Evolutionary conservation across 1,140 invertebrate species (phyloP), one percentile per base, ranked within the genome.

Genomic region (Drosophila tropicalis): DNA sequence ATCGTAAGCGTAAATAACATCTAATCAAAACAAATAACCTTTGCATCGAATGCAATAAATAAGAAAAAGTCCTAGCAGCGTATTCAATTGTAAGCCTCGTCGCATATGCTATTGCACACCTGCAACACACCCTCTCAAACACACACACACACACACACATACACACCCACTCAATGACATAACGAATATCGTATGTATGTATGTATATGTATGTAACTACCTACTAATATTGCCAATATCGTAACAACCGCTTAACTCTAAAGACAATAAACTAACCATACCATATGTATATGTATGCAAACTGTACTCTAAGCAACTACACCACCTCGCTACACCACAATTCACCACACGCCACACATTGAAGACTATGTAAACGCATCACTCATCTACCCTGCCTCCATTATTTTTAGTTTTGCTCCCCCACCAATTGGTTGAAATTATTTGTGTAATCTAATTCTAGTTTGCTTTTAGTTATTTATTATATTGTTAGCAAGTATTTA

Each of bases 1-100:
- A 70, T 60, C 39, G 72, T 69, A 68, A 79, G 51, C 57, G 69
- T 85, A 85, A 77, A 55, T 79, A 56, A 71, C 67, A 67, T 74
- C 86, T 68, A 36, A 36, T 36, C 34, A 12, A 36, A 36, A 36
- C 66, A 67, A 81, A 68, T 36, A 36, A 10, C 57, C 61, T 32
- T 64, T 36, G 60, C 70, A 61, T 68, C 72, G 40, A 67, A 67
- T 58, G 65, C 39, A 62, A 67, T 2, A 36, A 36, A 36, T 10
- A 36, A 36, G 3, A 39, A 39, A 13, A 39, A 17, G 44, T 12
- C 17, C 47, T 72, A 62, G 51, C 60, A 61, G 72, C 65, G 68
- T 63, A 69, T 62, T 25, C 25, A 47, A 58, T 62, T 54, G 60
- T 77, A 69, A 68, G 78, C 78, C 34, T 51, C 29, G 56, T 62